phyloP scores from a whole-genome alignment of 2,888 invertebrate species.

The Terebella lapidaria region DNA sequence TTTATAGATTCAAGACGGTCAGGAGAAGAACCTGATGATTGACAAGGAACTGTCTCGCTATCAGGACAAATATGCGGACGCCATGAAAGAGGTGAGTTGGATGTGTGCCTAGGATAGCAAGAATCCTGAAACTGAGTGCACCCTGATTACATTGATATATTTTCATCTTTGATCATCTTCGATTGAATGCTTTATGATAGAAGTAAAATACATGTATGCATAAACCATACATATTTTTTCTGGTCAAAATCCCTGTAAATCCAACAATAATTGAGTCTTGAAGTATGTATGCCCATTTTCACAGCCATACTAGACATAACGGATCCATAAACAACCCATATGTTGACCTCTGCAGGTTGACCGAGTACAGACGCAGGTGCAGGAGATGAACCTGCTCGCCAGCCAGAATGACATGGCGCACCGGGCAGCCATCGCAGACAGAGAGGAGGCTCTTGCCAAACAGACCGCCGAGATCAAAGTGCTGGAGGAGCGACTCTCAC shows the following conservation, averaged over 20 bases:
- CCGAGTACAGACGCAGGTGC: constrained; percentile 37
- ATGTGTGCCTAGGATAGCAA: background rate
- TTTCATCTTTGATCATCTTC: too few relatives aligned
- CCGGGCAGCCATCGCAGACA: constrained; percentile 37
- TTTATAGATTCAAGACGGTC: constrained; percentile 14
- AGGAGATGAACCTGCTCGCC: constrained; percentile 36
- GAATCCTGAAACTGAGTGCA: too few relatives aligned
- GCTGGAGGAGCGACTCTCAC: constrained; percentile 41
- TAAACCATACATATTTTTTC: too few relatives aligned
- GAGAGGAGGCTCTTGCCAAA: constrained; percentile 38
- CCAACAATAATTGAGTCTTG: too few relatives aligned
- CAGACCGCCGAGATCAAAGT: constrained; percentile 42
- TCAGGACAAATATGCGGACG: constrained; percentile 6
- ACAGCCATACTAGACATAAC: too few relatives aligned
- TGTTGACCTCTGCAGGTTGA: constrained; percentile 18
- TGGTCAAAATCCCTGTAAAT: too few relatives aligned
- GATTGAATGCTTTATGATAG: too few relatives aligned
- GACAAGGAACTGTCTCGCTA: constrained; percentile 13
- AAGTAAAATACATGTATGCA: too few relatives aligned
- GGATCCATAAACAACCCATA: too few relatives aligned
- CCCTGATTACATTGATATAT: too few relatives aligned
- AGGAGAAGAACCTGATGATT: constrained; percentile 10
- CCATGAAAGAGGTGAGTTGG: constrained; percentile 8
- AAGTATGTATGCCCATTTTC: too few relatives aligned
- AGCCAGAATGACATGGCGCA: constrained; percentile 40